Conservation (phyloP, 2,888 invertebrate species). For the Athalia rosae region DNA sequence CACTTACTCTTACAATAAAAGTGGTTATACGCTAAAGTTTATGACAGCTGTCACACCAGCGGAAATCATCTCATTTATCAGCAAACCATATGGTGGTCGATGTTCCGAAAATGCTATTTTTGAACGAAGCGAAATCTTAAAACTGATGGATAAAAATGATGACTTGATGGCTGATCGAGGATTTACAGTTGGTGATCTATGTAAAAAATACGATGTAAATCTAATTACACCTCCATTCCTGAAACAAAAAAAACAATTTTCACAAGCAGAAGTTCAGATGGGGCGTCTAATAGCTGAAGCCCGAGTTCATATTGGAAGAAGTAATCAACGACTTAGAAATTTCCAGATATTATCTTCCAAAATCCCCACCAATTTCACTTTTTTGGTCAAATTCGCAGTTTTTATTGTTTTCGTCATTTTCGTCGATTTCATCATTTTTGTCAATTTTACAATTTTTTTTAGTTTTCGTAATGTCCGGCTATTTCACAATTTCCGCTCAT, state of each 20-base stretch:
- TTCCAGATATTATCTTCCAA: constrained; percentile 6
- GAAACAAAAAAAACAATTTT: constrained; percentile 38
- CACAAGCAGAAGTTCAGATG: constrained; percentile 28
- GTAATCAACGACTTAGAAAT: constrained; percentile 11
- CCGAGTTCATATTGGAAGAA: constrained; percentile 34
- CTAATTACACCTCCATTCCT: constrained; percentile 33
- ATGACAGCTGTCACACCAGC: constrained; percentile 48
- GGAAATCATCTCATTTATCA: constrained; percentile 49
- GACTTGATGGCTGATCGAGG: constrained; percentile 57
- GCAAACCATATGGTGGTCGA: constrained; percentile 49
- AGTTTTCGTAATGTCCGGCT: too few relatives aligned
- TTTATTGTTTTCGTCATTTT: too few relatives aligned
- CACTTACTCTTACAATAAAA: constrained; percentile 49
- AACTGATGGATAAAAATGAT: constrained; percentile 44
- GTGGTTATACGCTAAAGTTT: constrained; percentile 48
- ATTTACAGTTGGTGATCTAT: constrained; percentile 54
- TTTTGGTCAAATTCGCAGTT: too few relatives aligned
- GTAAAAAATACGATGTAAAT: constrained; percentile 28
- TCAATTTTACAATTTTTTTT: too few relatives aligned
- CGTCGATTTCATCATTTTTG: too few relatives aligned
- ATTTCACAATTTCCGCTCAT: too few relatives aligned
- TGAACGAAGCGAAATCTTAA: constrained; percentile 17
- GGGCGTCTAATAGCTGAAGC: constrained; percentile 29
- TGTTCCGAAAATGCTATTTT: constrained; percentile 48
- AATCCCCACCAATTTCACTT: background rate